These are phyloP conservation scores for Epizoanthus illoricatus DNA, from an alignment of 92 coral and sea anemone species.

Conservation along the genomic window DNA sequence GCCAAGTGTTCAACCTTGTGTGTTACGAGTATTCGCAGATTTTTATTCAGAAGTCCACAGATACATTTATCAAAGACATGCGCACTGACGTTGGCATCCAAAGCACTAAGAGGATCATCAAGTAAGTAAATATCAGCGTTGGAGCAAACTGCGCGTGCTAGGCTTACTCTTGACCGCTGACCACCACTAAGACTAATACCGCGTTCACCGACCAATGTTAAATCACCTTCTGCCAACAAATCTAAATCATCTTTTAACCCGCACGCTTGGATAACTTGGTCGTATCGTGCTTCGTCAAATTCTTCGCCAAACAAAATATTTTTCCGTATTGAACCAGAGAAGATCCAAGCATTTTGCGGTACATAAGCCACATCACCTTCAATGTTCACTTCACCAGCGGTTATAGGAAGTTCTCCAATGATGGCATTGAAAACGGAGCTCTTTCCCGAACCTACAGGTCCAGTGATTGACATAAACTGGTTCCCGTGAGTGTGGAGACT, in stretches of 20 bases:
- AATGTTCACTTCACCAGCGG: not conserved
- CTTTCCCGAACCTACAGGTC: conserved; percentile 3
- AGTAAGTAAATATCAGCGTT: not conserved
- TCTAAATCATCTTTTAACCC: not conserved
- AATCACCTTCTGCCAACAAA: not conserved
- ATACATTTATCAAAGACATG: conserved; percentile 12
- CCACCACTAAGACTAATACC: no score
- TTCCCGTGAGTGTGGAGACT: not conserved
- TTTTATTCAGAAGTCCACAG: not conserved
- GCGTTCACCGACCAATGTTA: not conserved
- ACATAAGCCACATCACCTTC: not conserved
- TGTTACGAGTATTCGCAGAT: not conserved
- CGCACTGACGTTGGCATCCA: not conserved
- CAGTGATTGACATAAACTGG: not conserved
- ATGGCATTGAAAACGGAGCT: not conserved
- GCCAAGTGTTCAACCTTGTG: not conserved
- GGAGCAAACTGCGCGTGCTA: no score
- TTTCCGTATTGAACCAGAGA: conserved; percentile 5
- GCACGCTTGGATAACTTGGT: not conserved
- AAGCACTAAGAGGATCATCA: conserved; percentile 11
- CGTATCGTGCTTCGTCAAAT: not conserved
- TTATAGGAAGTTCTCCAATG: not conserved
- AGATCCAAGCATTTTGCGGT: not conserved
- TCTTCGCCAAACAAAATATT: not conserved
- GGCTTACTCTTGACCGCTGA: no score